Evolutionary conservation across 2,113 vertebrate species (phyloP).

Genomic region (Glaucidium brasilianum): DNA sequence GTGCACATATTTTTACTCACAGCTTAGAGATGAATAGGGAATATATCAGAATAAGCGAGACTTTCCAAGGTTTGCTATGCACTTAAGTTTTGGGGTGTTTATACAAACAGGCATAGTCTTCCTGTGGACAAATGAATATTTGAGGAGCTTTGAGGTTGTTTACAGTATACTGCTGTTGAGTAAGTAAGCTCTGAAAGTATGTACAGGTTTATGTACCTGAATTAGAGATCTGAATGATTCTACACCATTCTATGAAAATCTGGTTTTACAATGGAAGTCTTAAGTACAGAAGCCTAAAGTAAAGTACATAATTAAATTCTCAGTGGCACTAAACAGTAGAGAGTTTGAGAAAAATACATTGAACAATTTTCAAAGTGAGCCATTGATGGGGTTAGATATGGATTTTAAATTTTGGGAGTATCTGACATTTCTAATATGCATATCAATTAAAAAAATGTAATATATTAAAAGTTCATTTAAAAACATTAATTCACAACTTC

Average conservation of each 20-base stretch:
- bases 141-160: not conserved
- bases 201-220: not conserved
- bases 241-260: not conserved
- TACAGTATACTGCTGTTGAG: not conserved
- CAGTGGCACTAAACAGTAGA: not conserved
- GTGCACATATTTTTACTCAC: not conserved
- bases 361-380: not conserved
- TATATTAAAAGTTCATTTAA: not conserved
- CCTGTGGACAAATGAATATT: not conserved
- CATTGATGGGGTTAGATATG: fast-evolving
- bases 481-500: not conserved
- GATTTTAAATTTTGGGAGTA: not conserved
- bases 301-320: not conserved
- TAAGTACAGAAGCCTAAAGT: not conserved
- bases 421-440: not conserved
- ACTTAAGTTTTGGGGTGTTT: not conserved
- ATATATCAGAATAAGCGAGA: not conserved
- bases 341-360: not conserved
- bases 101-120: not conserved
- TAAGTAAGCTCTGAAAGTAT: not conserved
- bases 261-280: not conserved
- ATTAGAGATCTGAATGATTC: not conserved
- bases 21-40: not conserved
- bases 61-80: not conserved
- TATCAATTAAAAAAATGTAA: not conserved